Conservation (phyloP, 2,888 invertebrate genomes). For the Mellilla xanthometata region DNA sequence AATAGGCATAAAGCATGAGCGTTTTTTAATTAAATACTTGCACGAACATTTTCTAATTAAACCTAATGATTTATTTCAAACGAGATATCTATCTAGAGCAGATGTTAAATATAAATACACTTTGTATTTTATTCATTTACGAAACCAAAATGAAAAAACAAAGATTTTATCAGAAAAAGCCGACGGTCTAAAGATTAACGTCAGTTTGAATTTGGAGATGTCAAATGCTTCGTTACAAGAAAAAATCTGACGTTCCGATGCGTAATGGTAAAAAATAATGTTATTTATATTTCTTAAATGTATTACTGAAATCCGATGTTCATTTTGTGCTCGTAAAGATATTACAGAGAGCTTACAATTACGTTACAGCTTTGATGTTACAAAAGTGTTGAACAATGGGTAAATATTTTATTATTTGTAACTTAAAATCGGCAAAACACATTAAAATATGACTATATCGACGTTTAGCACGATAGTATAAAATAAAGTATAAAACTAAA, state of each 20-base stretch:
- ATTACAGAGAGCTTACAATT: conserved; percentile 13
- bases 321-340: conserved; percentile 9
- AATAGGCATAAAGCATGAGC: too few relatives aligned
- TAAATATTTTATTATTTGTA: conserved; percentile 9
- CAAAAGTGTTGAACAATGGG: conserved; percentile 9
- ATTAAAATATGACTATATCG: conserved; percentile 12
- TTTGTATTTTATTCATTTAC: too few relatives aligned
- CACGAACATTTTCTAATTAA: too few relatives aligned
- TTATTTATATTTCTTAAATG: neutral
- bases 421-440: conserved; percentile 10
- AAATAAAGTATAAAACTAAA: too few relatives aligned
- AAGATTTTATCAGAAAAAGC: conserved; percentile 44
- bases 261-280: conserved; percentile 9
- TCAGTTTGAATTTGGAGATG: conserved; percentile 49
- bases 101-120: too few relatives aligned
- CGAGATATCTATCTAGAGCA: too few relatives aligned
- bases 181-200: conserved; percentile 47
- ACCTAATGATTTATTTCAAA: too few relatives aligned
- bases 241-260: conserved; percentile 39
- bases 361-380: conserved; percentile 6
- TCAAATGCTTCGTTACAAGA: conserved; percentile 34
- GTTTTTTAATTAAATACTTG: too few relatives aligned
- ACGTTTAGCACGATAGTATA: too few relatives aligned
- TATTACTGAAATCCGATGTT: conserved; percentile 4
- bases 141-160: too few relatives aligned